Base-by-base conservation (phyloP, 2,797 vertebrate genomes). In the Coracias cyanogaster region DNA sequence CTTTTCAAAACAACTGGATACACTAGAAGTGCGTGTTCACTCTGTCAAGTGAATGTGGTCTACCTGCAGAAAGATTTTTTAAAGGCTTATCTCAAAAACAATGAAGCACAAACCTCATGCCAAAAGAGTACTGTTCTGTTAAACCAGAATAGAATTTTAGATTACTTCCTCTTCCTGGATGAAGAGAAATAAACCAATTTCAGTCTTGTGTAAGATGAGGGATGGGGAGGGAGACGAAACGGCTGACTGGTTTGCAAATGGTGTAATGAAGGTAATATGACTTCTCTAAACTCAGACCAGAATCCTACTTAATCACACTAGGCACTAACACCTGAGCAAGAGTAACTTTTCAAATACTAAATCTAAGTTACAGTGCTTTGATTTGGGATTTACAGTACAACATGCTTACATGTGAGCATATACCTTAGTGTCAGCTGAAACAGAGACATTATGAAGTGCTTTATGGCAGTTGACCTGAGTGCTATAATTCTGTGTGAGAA, bases 81-180 rank as follows among this genome's bases (percentile, higher is more conserved):
- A 94, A 96, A 96, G 57, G 41, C 69, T 97, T 94, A 76, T 71
- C 45, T 60, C 61, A 94, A 92, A 94, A 93, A 82, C 58, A 95
- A 94, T 16, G 33, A 89, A 85, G 37, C 52, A 55, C 14, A 95
- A 94, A 90, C 51, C 74, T 91, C 28, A 67, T 25, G 60, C 22
- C 31, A 39, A 76, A 71, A 65, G 9, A 57, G 73, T 35, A 71
- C 19, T 31, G 19, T 54, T 94, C 45, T 66, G 6, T 65, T 94
- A 73, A 64, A 72, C 10, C 43, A 57, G 35, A 19, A 43, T 7
- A 90, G 69, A 95, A 72, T 89, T 96, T 90, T 67, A 86, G 26
- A 86, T 69, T 3, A 83, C 48, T 88, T 88, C 20, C 14, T 89
- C 24, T 81, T 84, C 22, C 33, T 43, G 15, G 26, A 51, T 70